Base-by-base conservation (phyloP, 2,888 invertebrate species). In the Xylocampa areola region DNA sequence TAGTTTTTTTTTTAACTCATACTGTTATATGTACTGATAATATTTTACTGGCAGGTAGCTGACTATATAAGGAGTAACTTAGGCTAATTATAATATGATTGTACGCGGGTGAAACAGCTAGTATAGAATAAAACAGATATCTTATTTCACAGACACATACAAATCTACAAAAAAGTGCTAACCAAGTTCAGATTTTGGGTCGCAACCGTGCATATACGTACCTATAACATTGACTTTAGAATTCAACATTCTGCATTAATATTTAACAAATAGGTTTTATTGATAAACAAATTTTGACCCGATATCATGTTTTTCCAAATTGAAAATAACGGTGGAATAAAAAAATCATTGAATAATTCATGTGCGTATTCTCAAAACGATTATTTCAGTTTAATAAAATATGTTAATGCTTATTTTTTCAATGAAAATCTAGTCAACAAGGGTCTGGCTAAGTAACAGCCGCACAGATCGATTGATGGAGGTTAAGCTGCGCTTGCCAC, bases 171-270 rank as follows among this genome's bases (percentile, higher is more conserved):
- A 49, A 58, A 47, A 23, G 11, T 10, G 17, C 7, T 29, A 5
- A 47, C 0, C 21, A 4, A 40, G 29, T 40, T 49, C 23, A 33
- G 19, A 48, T 73, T 55, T 52, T 50, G 25, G 54, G 58, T 73
- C 49, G 61, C 40, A 40, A 54, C 51, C 51, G 68, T 71, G 30
- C 51, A 58, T 53, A 59, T 63, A 63, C 51, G 68, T 71, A 30
- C 51, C 54, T 53, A 59, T 63, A 63, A 68, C 72, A 64, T 75
- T 54, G 68, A 74, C 55, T 74, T 63, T 44, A 30, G 48, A 63
- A 74, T 58, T 27, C 39, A 50, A 53, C 70, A 49, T 50, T 13
- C 33, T 36, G 21, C 21, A 40, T 51, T 49, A 58, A 68, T 72
- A 68, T 63, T 47, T 35, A 51, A 54, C 10, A 39, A 19, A 35